Base-by-base conservation (phyloP, 2,113 vertebrate genomes). In the Puntigrus tetrazona region DNA sequence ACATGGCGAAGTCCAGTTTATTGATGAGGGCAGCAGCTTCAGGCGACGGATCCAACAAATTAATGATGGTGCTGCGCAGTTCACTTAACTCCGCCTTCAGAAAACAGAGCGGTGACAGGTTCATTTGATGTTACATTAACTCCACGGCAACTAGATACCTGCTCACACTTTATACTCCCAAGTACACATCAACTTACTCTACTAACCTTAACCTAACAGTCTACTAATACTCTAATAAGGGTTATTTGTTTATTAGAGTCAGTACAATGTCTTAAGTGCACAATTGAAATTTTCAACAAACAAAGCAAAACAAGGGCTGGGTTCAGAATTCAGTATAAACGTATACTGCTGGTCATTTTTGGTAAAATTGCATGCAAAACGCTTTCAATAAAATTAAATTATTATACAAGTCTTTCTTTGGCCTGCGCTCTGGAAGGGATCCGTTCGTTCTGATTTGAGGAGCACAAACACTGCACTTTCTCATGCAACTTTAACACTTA, bases 1-100 rank as follows among this genome's bases (percentile, higher is more conserved):
- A 98, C 97, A 99, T 99, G 87, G 98, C 98, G 14, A 99, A 99
- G 90, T 99, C 98, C 25, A 99, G 90, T 88, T 99, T 99, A 93
- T 96, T 97, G 90, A 99, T 98, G 90, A 97, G 90, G 0, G 96
- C 96, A 0, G 96, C 96, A 57, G 95, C 97, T 87, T 99, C 98
- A 0, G 97, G 97, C 78, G 96, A 91, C 0, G 97, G 97, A 88
- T 99, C 97, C 61, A 99, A 91, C 59, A 99, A 94, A 82, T 98
- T 99, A 88, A 96, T 95, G 87, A 98, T 97, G 89, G 97, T 99
- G 84, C 95, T 93, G 1, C 97, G 93, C 36, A 99, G 89, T 16
- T 99, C 98, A 16, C 92, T 97, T 88, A 99, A 88, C 90, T 99
- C 97, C 11, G 97, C 97, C 98, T 99, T 78, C 61, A 85, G 79